These are phyloP conservation scores for Asbolus verrucosus DNA, from an alignment of 1,140 invertebrate genomes.

Conservation along the genomic window DNA sequence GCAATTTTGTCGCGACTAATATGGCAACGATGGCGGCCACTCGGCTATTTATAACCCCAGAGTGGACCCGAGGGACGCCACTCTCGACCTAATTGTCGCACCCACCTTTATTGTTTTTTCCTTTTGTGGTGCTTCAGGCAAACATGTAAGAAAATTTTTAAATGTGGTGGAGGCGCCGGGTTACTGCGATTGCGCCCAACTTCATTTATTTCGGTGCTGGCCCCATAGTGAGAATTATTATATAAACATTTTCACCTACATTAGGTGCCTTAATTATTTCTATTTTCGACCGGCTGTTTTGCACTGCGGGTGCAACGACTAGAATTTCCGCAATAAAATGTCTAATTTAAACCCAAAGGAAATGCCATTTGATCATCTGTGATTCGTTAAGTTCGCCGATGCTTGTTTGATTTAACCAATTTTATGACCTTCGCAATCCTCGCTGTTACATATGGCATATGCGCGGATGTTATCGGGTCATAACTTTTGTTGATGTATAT, in stretches of 20 bases:
- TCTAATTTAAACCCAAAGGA: constrained; percentile 8
- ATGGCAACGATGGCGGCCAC: constrained; percentile 55
- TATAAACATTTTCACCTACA: constrained; percentile 1
- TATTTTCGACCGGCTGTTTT: not conserved
- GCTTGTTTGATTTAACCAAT: constrained; percentile 1
- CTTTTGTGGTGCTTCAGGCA: too few species aligned
- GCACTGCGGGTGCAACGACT: constrained; percentile 11
- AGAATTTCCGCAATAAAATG: constrained; percentile 6
- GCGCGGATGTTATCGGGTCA: not conserved
- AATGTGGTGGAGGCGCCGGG: constrained; percentile 28
- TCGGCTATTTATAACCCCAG: constrained; percentile 60
- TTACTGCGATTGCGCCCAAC: not conserved
- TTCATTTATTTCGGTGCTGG: not conserved
- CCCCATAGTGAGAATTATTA: not conserved
- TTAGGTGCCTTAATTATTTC: not conserved
- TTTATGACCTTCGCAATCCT: not conserved
- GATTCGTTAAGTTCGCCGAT: not conserved
- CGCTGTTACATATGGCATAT: not conserved
- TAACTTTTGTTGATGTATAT: constrained; percentile 6
- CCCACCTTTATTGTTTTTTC: too few species aligned
- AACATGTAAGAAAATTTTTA: constrained; percentile 7
- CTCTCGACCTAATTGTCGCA: too few species aligned
- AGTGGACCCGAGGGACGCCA: constrained; percentile 49
- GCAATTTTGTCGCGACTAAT: constrained; percentile 60
- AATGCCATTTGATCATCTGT: not conserved